Evolutionary conservation across 2,797 vertebrate genomes (phyloP).

Genomic region (Todus mexicanus): DNA sequence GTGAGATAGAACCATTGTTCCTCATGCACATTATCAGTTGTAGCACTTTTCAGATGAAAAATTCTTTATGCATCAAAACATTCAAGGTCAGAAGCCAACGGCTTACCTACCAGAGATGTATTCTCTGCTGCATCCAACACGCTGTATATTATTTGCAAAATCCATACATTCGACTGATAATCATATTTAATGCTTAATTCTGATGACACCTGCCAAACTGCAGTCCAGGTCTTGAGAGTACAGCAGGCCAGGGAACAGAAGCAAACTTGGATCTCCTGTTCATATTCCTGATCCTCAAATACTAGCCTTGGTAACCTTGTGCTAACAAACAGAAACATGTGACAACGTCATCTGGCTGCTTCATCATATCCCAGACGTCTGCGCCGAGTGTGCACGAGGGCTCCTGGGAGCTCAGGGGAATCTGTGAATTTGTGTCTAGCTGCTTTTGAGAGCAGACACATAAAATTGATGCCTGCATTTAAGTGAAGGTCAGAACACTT

Average conservation of each 20-base stretch:
- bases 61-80: neutral
- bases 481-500: neutral
- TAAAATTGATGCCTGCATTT: neutral
- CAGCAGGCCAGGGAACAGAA: neutral
- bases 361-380: neutral
- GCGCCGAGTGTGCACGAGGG: fast-evolving
- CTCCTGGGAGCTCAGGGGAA: neutral
- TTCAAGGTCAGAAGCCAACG: neutral
- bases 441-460: neutral
- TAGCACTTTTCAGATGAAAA: neutral
- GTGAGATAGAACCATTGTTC: neutral
- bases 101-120: neutral
- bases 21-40: neutral
- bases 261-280: neutral
- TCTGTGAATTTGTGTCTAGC: fast-evolving
- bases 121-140: neutral
- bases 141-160: neutral
- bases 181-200: neutral
- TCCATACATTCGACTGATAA: neutral
- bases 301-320: neutral
- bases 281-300: neutral
- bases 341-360: neutral
- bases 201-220: neutral
- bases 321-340: neutral
- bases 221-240: neutral